phyloP scores from a whole-genome alignment of 2,797 vertebrate genomes.

The Pangasius sanitwongsei region DNA sequence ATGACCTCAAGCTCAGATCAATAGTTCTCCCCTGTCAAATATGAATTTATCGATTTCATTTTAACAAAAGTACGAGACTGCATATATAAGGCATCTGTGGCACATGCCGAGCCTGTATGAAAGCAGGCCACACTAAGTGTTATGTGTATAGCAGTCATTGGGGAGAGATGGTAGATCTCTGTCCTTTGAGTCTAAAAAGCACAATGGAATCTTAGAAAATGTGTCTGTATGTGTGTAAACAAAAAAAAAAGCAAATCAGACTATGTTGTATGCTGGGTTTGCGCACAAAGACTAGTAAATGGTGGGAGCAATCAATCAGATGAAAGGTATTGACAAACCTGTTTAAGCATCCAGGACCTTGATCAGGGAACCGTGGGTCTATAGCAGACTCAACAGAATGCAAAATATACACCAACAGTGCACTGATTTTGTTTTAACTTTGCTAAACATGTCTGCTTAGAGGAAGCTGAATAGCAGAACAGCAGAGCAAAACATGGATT shows the following conservation, averaged over 20 bases:
- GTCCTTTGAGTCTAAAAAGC: not conserved
- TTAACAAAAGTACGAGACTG: conserved; percentile 67
- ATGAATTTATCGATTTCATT: conserved; percentile 78
- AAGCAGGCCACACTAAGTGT: not conserved
- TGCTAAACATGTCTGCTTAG: not conserved
- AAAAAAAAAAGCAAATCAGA: not conserved
- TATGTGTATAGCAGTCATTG: not conserved
- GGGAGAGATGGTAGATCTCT: not conserved
- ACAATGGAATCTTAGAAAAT: not conserved
- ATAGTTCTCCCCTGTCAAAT: conserved; percentile 73
- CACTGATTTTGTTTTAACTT: conserved; percentile 17
- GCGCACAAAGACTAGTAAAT: conserved; percentile 68
- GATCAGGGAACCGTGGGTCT: conserved; percentile 74
- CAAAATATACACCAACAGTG: conserved; percentile 70
- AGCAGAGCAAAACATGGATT: not conserved
- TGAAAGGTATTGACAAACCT: conserved; percentile 79
- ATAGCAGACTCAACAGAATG: conserved; percentile 70
- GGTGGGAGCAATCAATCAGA: conserved; percentile 82
- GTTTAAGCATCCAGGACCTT: conserved; percentile 74
- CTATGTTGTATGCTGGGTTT: not conserved
- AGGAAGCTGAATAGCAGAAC: not conserved
- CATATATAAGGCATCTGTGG: conserved; percentile 24
- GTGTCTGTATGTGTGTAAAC: not conserved
- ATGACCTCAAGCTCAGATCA: conserved; percentile 65
- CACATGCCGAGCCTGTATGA: not conserved